A percentile compares a stretch with the other conserved stretches of the same genome.
phyloP scores from a whole-genome alignment of 2,113 vertebrate species.

The Hucho hucho region DNA sequence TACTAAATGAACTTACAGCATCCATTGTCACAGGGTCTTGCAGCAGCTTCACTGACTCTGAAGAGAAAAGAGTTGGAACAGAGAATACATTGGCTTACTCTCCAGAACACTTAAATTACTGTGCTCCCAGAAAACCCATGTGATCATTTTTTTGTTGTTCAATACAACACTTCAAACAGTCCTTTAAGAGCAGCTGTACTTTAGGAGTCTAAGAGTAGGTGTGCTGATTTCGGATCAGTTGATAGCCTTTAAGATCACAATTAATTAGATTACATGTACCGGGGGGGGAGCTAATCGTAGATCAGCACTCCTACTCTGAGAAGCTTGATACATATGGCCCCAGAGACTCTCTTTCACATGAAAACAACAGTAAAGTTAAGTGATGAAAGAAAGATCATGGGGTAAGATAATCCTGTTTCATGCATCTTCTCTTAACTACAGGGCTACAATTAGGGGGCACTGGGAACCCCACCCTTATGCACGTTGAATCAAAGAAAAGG shows the following conservation, averaged over 20 bases:
- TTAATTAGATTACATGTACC: not conserved
- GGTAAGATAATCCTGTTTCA: not conserved
- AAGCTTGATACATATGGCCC: not conserved
- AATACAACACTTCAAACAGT: too few relatives aligned
- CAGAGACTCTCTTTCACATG: not conserved
- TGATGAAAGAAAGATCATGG: not conserved
- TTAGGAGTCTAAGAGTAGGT: not conserved
- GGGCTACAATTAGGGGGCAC: not conserved
- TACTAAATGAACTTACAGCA: conserved; percentile 65
- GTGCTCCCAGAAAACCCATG: not conserved
- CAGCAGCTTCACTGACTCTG: conserved; percentile 43
- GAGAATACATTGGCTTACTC: conserved; percentile 4
- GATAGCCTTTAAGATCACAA: not conserved
- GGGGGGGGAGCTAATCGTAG: too few relatives aligned
- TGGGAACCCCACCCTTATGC: not conserved
- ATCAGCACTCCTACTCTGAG: too few relatives aligned
- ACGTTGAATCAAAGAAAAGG: not conserved
- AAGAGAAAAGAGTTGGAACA: conserved; percentile 26
- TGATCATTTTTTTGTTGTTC: too few relatives aligned
- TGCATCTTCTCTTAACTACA: conserved; percentile 5
- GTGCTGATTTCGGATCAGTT: not conserved
- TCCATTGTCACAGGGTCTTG: conserved; percentile 68
- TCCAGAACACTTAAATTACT: conserved; percentile 1
- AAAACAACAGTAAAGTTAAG: not conserved
- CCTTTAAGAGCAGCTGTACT: too few relatives aligned